Base-by-base conservation (phyloP, 2,797 vertebrate species). In the Stomatorhinus walkeri region DNA sequence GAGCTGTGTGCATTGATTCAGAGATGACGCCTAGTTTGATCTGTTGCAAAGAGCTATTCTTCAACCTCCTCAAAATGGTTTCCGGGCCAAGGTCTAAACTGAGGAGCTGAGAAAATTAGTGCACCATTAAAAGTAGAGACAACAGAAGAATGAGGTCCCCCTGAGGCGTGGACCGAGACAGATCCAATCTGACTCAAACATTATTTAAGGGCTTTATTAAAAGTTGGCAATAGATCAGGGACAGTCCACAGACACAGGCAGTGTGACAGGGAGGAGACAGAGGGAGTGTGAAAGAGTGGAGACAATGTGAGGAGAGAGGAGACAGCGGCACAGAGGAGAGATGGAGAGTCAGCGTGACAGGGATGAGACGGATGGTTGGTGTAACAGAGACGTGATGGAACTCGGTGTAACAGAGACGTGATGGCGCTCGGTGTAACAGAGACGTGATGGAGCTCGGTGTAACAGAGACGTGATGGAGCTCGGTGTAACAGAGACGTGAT, bases 191-290 rank as follows among this genome's bases (percentile, higher is more conserved):
- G 85, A 86, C 24, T 86, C 48, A 32, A 86, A 86, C 85, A 56
- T 52, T n/a, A 36, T 64, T 87, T 46, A 64, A 52, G 54, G 16
- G 28, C 56, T 64, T 43, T 87, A 61, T 87, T 43, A 87, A 61
- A 87, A 43, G 32, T 87, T 24, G 86, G 19, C 28, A 12, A 43
- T 61, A 43, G 36, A 46, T 43, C 54, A 68, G n/a, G 56, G 28
- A 19, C 56, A 43, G 32, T 24, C 16, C 56, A 9, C 86, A 12
- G 85, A 56, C 51, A 86, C 49, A 24, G 51, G 24, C 14, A 19
- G 24, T 56, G 51, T 36, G 51, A 52, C 48, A 36, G 24, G 12
- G 51, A 56, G 94, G 93, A 94, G 93, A 94, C 93, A 91, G 89
- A 87, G 79, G 88, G 89, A 85, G n/a, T 52, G 43, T 72, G 22